Conservation (phyloP, 2,797 vertebrate genomes). For the Sus cebifrons region DNA sequence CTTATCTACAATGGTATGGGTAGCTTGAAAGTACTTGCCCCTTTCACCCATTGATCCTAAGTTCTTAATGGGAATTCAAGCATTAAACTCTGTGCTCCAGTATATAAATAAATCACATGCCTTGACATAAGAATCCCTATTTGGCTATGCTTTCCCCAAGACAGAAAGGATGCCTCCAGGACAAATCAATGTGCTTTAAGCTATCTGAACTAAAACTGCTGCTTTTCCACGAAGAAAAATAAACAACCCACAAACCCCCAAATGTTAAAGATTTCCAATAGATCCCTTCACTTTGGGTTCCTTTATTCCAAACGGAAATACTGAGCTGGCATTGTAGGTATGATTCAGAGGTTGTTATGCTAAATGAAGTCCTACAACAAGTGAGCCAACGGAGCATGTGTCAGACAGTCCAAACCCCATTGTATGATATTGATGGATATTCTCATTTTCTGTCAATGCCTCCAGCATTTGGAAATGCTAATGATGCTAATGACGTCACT, state of each 20-base stretch:
- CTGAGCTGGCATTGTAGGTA: background rate
- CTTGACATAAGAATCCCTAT: conserved; percentile 41
- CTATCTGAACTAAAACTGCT: conserved; percentile 66
- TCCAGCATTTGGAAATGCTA: background rate
- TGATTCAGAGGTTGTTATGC: conserved; percentile 47
- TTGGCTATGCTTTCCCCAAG: background rate
- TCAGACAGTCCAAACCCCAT: background rate
- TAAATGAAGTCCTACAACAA: conserved; percentile 20
- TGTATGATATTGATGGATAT: background rate
- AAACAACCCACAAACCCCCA: background rate
- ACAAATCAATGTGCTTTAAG: conserved; percentile 72
- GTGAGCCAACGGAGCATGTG: background rate
- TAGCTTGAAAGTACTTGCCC: background rate
- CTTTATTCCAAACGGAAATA: background rate
- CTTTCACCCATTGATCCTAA: background rate
- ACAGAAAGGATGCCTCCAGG: background rate
- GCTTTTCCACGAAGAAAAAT: conserved; percentile 22
- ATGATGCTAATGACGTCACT: background rate
- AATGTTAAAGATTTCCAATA: background rate
- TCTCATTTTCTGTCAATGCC: background rate
- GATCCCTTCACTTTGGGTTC: background rate
- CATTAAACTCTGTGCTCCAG: background rate
- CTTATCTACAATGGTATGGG: rapidly evolving
- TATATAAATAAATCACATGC: conserved; percentile 50
- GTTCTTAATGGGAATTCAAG: conserved; percentile 44